Evolutionary conservation across 2,888 invertebrate genomes (phyloP).

Genomic region (Ochropacha duplaris): DNA sequence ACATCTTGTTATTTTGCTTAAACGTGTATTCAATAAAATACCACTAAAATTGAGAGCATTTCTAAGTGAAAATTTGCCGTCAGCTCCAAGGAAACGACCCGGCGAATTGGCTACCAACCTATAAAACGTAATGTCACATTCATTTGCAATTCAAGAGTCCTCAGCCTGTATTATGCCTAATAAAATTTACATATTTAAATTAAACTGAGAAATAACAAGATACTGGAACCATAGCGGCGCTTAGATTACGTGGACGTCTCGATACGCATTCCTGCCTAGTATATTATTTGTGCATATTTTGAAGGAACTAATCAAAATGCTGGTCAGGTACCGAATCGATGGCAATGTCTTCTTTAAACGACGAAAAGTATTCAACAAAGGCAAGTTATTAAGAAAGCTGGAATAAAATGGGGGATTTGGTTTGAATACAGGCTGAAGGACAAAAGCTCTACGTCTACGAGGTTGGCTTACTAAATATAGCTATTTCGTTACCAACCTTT

Average conservation of each 20-base stretch:
- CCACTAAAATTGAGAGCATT: conserved; percentile 57
- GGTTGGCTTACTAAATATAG: neutral
- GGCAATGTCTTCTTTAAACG: neutral
- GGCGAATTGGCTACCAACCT: conserved; percentile 80
- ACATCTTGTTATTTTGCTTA: conserved; percentile 34
- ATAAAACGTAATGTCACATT: conserved; percentile 81
- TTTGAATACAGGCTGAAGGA: neutral
- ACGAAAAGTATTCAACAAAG: neutral
- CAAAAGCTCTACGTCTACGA: neutral
- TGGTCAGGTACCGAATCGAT: neutral
- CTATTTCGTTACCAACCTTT: neutral
- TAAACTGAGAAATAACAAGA: conserved; percentile 82
- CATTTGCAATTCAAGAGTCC: conserved; percentile 82
- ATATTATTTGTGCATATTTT: conserved; percentile 17
- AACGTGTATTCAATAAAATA: conserved; percentile 52
- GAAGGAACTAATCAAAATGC: conserved; percentile 15
- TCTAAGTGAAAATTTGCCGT: conserved; percentile 77
- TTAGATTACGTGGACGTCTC: conserved; percentile 56
- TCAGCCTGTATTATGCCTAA: conserved; percentile 81
- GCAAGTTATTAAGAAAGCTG: neutral
- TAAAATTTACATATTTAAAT: conserved; percentile 84
- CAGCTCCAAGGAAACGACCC: conserved; percentile 69
- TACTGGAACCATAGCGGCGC: conserved; percentile 66
- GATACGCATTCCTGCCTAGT: conserved; percentile 33
- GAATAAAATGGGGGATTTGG: neutral